Conservation (phyloP, 1,140 invertebrate genomes). For the Aphelinus certus region DNA sequence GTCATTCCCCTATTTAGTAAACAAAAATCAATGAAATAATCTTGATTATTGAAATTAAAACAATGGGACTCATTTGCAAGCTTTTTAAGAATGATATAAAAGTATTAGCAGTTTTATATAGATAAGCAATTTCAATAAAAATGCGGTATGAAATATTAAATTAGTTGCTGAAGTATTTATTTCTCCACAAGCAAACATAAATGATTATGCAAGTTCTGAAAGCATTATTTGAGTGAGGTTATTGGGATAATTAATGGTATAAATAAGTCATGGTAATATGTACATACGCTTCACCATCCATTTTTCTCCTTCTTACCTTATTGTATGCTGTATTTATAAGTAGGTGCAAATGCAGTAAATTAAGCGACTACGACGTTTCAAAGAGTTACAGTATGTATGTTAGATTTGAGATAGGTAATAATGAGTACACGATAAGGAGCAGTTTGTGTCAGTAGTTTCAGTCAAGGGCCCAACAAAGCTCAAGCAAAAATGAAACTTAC, state of each 20-base stretch:
- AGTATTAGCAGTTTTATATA: no score
- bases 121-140: no score
- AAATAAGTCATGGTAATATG: not conserved
- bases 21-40: no score
- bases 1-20: conserved; percentile 87
- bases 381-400: conserved; percentile 15
- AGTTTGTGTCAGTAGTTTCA: conserved; percentile 13
- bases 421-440: not conserved
- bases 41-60: no score
- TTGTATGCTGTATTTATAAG: no score
- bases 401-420: conserved; percentile 1
- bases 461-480: conserved; percentile 11
- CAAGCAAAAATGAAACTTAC: conserved; percentile 54
- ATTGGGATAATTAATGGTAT: not conserved
- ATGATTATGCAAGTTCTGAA: no score
- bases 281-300: conserved; percentile 25
- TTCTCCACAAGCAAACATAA: no score
- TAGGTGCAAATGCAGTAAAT: conserved; percentile 19
- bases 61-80: no score
- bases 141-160: no score
- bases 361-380: conserved; percentile 14
- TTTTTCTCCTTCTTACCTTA: conserved; percentile 11
- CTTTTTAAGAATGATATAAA: no score
- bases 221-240: no score
- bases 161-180: no score